Evolutionary conservation across 2,888 invertebrate species (phyloP), one percentile per base, ranked within the genome.

Genomic region (Mythimna vitellina): DNA sequence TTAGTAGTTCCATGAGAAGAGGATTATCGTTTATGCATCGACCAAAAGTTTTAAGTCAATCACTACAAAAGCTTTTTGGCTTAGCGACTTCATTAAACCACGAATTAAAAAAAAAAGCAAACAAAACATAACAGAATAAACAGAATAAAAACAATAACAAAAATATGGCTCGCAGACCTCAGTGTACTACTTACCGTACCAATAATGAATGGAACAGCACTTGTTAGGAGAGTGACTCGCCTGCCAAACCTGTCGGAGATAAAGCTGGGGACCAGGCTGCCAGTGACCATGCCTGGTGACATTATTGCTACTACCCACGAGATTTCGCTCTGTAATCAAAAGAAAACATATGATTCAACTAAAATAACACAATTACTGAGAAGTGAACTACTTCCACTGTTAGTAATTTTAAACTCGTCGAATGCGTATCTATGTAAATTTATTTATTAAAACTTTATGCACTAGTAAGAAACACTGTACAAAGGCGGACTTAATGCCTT

Each of bases 241-340:
- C 94, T 88, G 17, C 95, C 95, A 12, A 89, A 86, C n/a, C 74
- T 84, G 83, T 95, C 95, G 0, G 92, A 88, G 0, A 90, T 76
- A 68, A 88, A 89, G 0, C 93, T 85, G 0, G 93, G 87, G 0
- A 83, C 76, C 20, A 93, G 62, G 73, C 93, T 93, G 10, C 95
- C 95, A 0, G 81, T 72, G 57, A 93, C 86, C 81, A 89, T 92
- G 1, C 95, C 95, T 14, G 92, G 89, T 0, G 93, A 83, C 0
- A 89, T 82, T 70, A 93, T 85, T 0, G 93, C 88, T n/a, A 93
- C 73, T 88, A 95, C 88, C 92, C 94, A 94, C 17, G 93, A 91
- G 76, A 93, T 87, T 73, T 92, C 91, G 38, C 85, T 82, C 94
- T 94, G 87, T 12, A 87, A 89, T 64, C 20, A 70, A 35, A 65